phyloP scores from a whole-genome alignment of 1,140 invertebrate species.

The Drosophila ambigua region DNA sequence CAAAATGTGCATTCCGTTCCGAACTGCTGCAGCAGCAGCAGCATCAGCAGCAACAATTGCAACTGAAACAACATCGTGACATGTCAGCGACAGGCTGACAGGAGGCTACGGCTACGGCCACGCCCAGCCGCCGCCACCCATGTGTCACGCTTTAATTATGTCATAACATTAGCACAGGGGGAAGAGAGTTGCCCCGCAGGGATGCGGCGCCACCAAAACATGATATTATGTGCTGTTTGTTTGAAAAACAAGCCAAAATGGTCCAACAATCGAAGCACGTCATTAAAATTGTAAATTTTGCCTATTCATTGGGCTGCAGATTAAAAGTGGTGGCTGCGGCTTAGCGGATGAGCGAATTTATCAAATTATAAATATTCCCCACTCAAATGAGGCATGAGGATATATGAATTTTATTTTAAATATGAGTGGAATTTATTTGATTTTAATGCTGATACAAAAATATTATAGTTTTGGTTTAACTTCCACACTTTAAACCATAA shows the following conservation, averaged over 20 bases:
- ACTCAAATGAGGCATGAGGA: too few species aligned
- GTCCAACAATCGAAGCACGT: conserved; percentile 22
- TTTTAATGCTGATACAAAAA: too few species aligned
- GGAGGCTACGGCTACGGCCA: not conserved
- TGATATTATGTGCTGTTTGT: conserved; percentile 32
- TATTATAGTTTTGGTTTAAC: too few species aligned
- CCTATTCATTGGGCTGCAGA: too few species aligned
- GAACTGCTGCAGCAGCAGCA: too few species aligned
- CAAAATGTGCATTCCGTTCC: conserved; percentile 32
- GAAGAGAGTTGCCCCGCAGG: not conserved
- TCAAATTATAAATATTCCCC: too few species aligned
- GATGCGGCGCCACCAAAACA: conserved; percentile 7
- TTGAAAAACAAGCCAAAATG: conserved; percentile 32
- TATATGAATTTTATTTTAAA: too few species aligned
- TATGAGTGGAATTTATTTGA: too few species aligned
- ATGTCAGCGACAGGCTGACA: conserved; percentile 29
- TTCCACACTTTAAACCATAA: too few species aligned
- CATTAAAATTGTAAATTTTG: conserved; percentile 7
- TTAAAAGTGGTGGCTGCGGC: too few species aligned
- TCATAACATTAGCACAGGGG: conserved; percentile 40
- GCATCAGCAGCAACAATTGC: not conserved
- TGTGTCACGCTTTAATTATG: conserved; percentile 57
- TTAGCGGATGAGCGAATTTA: too few species aligned
- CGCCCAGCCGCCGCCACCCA: conserved; percentile 38
- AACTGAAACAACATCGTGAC: conserved; percentile 35